Base-by-base conservation (phyloP, 2,113 vertebrate genomes). In the Albula goreensis region DNA sequence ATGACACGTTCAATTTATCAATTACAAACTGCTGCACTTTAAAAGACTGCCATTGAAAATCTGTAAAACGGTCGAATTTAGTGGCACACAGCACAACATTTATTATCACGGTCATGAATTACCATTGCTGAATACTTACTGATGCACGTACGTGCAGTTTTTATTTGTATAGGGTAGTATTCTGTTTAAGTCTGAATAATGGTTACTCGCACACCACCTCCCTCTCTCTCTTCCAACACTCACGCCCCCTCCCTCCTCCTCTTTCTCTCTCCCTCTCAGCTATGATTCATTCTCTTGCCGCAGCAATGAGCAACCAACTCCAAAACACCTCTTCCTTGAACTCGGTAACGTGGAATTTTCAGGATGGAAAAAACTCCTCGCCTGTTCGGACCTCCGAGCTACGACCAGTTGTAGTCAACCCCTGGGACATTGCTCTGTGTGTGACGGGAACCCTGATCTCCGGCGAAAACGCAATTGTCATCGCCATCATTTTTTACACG, bases 381-480 rank as follows among this genome's bases (percentile, higher is more conserved):
- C 81, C 90, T 41, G 86, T 90, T 31, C 41, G 53, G 92, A 93
- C 88, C 87, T 93, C 85, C 87, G 87, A 79, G 94, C 91, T 0
- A 83, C 88, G 2, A 81, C 89, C 22, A 84, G 48, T 80, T 22
- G 52, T 79, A 1, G 96, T 97, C 63, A 97, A 93, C 92, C 97
- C 97, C 0, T 98, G 97, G 97, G 97, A 97, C 91, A 92, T 98
- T 63, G 97, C 96, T 0, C 93, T 98, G 13, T 98, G 97, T 81
- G 96, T 97, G 31, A 97, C 97, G 0, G 97, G 97, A 82, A 97
- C 97, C 25, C 95, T 96, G 81, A 95, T 97, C 91, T 96, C 97
- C 60, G 96, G 96, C 0, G 97, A 98, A 89, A 98, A 98, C 81
- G 97, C 97, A 4, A 91, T 98, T 91, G 97, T 98, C 85, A 95